Percentiles rank a stretch among this genome's conserved stretches.
These are phyloP conservation scores for Conopomorpha cramerella DNA, from an alignment of 1,140 invertebrate genomes.

Conservation along the genomic window DNA sequence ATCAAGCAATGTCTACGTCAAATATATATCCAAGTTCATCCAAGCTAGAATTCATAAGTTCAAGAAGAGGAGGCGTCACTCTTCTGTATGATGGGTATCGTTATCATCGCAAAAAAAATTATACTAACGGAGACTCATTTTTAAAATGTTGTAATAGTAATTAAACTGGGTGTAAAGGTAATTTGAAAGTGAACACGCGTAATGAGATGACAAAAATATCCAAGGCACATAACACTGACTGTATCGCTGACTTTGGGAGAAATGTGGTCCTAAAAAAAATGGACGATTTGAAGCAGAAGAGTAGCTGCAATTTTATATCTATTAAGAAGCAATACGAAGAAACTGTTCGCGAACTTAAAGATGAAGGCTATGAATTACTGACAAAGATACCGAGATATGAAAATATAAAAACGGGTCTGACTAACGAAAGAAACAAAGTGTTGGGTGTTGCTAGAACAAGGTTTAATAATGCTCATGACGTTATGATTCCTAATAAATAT, in stretches of 20 bases:
- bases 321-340: constrained; percentile 4
- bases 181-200: constrained; percentile 1
- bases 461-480: constrained; percentile 1
- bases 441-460: constrained; percentile 1
- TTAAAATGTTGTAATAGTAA: constrained; percentile 1
- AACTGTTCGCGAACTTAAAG: constrained; percentile 1
- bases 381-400: constrained; percentile 2
- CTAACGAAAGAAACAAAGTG: constrained; percentile 1
- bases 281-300: neutral
- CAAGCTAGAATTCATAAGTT: constrained; percentile 1
- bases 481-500: constrained; percentile 3
- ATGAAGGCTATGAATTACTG: constrained; percentile 2
- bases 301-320: constrained; percentile 3
- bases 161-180: constrained; percentile 4
- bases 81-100: neutral
- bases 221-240: neutral
- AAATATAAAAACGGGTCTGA: constrained; percentile 2
- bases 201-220: constrained; percentile 3
- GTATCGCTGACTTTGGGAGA: neutral
- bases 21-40: neutral
- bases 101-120: constrained; percentile 2
- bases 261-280: constrained; percentile 1
- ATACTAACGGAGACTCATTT: constrained; percentile 2
- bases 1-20: neutral
- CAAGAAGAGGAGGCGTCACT: constrained; percentile 1